These are phyloP conservation scores for Triplophysa tibetana DNA, from an alignment of 2,113 vertebrate species.

Conservation along the genomic window DNA sequence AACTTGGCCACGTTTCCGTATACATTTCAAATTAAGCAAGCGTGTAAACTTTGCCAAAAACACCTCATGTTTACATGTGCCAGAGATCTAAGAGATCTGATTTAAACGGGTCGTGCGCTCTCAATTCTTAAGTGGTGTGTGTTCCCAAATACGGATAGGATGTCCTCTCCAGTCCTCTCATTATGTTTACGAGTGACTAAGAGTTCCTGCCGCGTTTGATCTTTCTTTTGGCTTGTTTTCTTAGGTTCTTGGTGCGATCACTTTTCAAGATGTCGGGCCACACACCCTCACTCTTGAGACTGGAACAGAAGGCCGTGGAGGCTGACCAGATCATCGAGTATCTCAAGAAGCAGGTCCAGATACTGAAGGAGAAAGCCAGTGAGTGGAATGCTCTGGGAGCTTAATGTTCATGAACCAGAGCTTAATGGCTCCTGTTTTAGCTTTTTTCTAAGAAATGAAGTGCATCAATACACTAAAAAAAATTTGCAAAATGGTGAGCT, in stretches of 20 bases:
- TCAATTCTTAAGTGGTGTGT: constrained; percentile 19
- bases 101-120: constrained; percentile 2
- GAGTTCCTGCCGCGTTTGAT: constrained; percentile 11
- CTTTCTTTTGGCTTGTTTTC: constrained; percentile 36
- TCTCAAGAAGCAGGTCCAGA: constrained; percentile 93
- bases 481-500: too few species aligned
- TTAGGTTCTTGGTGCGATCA: constrained; percentile 81
- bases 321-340: constrained; percentile 95
- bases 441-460: not conserved
- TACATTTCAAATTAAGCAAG: constrained; percentile 22
- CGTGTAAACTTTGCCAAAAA: constrained; percentile 21
- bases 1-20: constrained; percentile 17
- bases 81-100: constrained; percentile 35
- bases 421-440: too few species aligned
- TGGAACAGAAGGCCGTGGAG: constrained; percentile 92
- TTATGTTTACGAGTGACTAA: constrained; percentile 36
- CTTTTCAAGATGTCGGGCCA: constrained; percentile 87
- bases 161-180: constrained; percentile 2
- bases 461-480: not conserved
- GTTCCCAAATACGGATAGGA: constrained; percentile 17
- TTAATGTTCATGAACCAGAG: too few species aligned
- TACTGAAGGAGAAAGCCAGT: constrained; percentile 97
- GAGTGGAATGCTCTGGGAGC: constrained; percentile 61
- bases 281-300: constrained; percentile 81
- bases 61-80: constrained; percentile 35